Base-by-base conservation (phyloP, 2,888 invertebrate genomes). In the Drosophila eohydei region DNA sequence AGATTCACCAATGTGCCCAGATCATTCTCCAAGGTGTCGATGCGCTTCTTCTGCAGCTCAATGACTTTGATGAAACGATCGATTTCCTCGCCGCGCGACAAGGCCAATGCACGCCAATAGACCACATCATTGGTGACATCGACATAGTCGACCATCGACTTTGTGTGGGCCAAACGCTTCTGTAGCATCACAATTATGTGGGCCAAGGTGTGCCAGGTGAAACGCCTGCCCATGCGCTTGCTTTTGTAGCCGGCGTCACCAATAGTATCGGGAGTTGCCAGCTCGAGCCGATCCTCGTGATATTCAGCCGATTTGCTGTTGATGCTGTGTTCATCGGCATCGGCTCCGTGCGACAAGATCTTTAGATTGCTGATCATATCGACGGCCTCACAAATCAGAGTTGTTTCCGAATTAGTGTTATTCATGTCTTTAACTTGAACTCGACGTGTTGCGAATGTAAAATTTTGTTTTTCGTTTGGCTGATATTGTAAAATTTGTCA, bases 21-120 rank as follows among this genome's bases (percentile, higher is more conserved):
- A 70, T 81, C 80, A 3, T 32, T 12, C 50, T 80, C 80, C 14
- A 80, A 34, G 0, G 38, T 14, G 5, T 64, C 55, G 11, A 80
- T 79, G 26, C 80, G 82, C 2, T 56, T 21, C 50, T 66, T 75
- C 32, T 80, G 80, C 43, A 65, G 12, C 8, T 72, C 62, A 12
- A 79, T 79, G 0, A 81, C 46, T 21, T 21, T 44, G 6, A 66
- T 16, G 4, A 64, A 67, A 21, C 55, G 63, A 8, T 68, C 48
- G 16, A 67, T 68, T 7, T 75, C 57, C 11, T 67, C 41, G 8
- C 36, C 71, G 3, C 75, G 80, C 0, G 58, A 36, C 40, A 57
- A 14, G n/a, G 82, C 82, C 67, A 82, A 7, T 0, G 41, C n/a
- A 6, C 67, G 75, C 80, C 80, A 80, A 44, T 81, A 72, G 21